Percentiles rank a stretch among this genome's conserved stretches.
Conservation (phyloP, 2,113 vertebrate genomes). For the Gnathonemus echidnorhynchus region DNA sequence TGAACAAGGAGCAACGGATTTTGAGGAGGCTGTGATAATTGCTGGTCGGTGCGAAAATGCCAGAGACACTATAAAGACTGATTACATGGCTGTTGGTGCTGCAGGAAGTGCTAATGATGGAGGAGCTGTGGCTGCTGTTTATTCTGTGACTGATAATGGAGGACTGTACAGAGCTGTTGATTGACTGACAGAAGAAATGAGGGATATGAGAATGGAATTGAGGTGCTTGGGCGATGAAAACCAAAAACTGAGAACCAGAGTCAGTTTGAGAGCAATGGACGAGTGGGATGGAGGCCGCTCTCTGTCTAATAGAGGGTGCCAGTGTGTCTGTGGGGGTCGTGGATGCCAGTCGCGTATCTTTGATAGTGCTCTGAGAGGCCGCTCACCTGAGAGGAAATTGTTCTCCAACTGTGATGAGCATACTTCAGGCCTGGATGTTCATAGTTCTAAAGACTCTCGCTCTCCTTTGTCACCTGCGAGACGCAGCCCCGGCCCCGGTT, state of each 20-base stretch:
- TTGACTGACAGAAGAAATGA: neutral
- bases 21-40: neutral
- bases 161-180: neutral
- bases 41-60: neutral
- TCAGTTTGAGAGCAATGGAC: neutral
- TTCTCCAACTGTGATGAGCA: neutral
- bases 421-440: neutral
- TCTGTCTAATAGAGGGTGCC: no score
- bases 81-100: neutral
- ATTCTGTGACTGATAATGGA: neutral
- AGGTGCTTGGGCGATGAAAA: neutral
- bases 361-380: neutral
- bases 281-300: neutral
- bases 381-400: neutral
- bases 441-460: neutral
- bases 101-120: neutral
- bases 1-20: neutral
- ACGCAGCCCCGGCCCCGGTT: neutral
- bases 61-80: neutral
- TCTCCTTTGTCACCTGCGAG: neutral
- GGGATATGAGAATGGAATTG: neutral
- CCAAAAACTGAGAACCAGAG: neutral
- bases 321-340: neutral
- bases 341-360: neutral
- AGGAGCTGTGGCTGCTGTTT: neutral